Conservation (phyloP, 1,140 invertebrate species). For the Amphibalanus amphitrite region DNA sequence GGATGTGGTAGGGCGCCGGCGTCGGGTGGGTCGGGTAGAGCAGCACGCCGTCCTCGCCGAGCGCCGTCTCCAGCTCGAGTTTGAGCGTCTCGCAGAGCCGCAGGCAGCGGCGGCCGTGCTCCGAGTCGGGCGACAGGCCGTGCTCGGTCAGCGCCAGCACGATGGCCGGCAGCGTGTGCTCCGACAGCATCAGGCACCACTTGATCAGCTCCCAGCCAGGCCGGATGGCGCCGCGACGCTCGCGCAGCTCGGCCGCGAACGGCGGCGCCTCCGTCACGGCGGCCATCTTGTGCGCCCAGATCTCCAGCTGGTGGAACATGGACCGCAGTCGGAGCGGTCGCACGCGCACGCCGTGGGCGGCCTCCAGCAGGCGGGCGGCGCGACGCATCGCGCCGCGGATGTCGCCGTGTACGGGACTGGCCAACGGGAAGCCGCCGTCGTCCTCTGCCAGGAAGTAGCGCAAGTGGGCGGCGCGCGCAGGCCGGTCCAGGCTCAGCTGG, state of each 20-base stretch:
- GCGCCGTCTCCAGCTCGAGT: conserved; percentile 27
- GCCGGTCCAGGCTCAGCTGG: conserved; percentile 45
- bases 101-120: conserved; percentile 10
- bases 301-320: conserved; percentile 12
- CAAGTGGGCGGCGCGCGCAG: conserved; percentile 45
- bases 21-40: conserved; percentile 62
- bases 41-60: conserved; percentile 64
- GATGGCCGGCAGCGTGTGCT: conserved; percentile 71
- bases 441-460: conserved; percentile 73
- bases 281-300: conserved; percentile 13
- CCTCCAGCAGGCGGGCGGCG: conserved; percentile 40
- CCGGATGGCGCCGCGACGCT: background rate
- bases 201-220: conserved; percentile 49
- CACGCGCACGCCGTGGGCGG: conserved; percentile 28
- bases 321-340: conserved; percentile 9
- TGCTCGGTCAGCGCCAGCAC: conserved; percentile 50
- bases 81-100: conserved; percentile 13
- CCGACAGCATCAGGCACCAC: conserved; percentile 48
- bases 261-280: conserved; percentile 12
- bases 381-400: conserved; percentile 48
- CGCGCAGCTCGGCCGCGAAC: background rate
- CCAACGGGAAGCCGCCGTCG: conserved; percentile 52
- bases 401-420: conserved; percentile 55
- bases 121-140: conserved; percentile 11
- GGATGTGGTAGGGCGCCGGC: conserved; percentile 68